A percentile compares a stretch with the other conserved stretches of the same genome.
phyloP scores from a whole-genome alignment of 2,797 vertebrate species.

The Staurois parvus region DNA sequence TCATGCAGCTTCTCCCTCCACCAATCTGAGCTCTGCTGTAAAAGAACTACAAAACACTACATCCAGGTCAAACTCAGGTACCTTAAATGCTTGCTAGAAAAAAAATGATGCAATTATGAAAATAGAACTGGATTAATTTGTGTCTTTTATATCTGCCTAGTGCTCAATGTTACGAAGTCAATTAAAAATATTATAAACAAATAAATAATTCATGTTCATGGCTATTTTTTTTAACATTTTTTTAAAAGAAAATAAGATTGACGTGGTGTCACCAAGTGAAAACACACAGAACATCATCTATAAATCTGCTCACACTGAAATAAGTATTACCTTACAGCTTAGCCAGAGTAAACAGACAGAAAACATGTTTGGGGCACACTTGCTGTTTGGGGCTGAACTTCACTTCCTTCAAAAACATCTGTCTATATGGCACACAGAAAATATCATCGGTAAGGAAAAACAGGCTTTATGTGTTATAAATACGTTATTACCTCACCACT shows the following conservation, averaged over 20 bases:
- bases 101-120: too few species aligned
- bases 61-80: too few species aligned
- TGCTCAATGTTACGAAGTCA: neutral
- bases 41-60: too few species aligned
- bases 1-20: too few species aligned
- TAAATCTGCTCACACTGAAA: conserved; percentile 40
- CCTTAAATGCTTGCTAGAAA: too few species aligned
- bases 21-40: too few species aligned
- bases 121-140: too few species aligned
- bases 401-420: conserved; percentile 75
- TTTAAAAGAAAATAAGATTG: neutral
- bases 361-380: conserved; percentile 83
- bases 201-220: neutral
- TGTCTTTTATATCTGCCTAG: neutral
- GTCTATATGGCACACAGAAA: conserved; percentile 70
- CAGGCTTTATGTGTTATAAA: conserved; percentile 87
- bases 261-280: neutral
- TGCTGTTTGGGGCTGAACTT: conserved; percentile 72
- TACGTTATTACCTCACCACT: conserved; percentile 85
- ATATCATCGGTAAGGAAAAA: conserved; percentile 82
- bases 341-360: conserved; percentile 86
- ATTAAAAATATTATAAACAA: neutral
- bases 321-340: conserved; percentile 46
- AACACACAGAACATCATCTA: conserved; percentile 17
- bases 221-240: neutral